phyloP scores from a whole-genome alignment of 2,113 vertebrate species.

The Psilopogon haemacephalus region DNA sequence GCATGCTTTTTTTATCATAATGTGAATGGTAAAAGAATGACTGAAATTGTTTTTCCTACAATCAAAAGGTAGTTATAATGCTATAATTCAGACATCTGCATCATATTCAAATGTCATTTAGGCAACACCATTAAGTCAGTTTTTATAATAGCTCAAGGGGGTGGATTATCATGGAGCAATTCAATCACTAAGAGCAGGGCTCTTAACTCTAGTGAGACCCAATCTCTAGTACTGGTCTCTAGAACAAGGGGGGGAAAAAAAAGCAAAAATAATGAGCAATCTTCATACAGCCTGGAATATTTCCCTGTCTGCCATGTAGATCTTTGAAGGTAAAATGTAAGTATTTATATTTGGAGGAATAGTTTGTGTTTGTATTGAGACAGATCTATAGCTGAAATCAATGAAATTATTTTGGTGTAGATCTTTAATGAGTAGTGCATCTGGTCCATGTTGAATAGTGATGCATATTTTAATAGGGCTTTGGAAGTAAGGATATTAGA shows the following conservation, averaged over 20 bases:
- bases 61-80: conserved; percentile 13
- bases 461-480: not conserved
- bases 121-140: conserved; percentile 16
- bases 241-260: conserved; percentile 43
- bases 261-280: not conserved
- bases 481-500: not conserved
- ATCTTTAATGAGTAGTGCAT: not conserved
- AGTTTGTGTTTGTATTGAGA: not conserved
- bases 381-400: not conserved
- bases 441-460: not conserved
- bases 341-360: not conserved
- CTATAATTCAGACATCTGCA: conserved; percentile 11
- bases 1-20: not conserved
- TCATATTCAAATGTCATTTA: conserved; percentile 57
- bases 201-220: conserved; percentile 35
- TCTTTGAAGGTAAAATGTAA: not conserved
- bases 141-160: conserved; percentile 42
- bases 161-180: conserved; percentile 32
- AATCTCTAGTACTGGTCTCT: conserved; percentile 40
- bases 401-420: not conserved
- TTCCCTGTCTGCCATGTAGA: not conserved
- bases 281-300: not conserved
- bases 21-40: not conserved
- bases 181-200: conserved; percentile 11
- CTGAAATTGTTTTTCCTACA: not conserved